Percentiles rank a stretch among this genome's conserved stretches.
These are phyloP conservation scores for Marronus borbonicus DNA, from an alignment of 2,888 invertebrate genomes.

Conservation along the genomic window DNA sequence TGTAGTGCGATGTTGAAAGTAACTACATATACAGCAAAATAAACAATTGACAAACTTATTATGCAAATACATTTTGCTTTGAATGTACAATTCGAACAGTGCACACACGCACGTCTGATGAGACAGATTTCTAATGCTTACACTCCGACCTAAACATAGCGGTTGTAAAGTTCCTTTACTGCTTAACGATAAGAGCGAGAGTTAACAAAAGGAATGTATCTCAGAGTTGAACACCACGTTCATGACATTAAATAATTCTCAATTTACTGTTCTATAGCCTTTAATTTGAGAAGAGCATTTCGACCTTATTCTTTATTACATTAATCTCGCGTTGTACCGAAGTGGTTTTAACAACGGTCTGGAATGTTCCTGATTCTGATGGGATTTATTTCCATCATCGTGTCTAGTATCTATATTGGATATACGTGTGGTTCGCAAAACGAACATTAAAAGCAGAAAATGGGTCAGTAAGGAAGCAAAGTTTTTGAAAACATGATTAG, in stretches of 20 bases:
- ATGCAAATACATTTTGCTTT: no score
- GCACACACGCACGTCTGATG: not conserved
- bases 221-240: conserved; percentile 27
- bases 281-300: conserved; percentile 4
- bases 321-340: no score
- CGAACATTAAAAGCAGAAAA: no score
- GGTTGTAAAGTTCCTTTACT: not conserved
- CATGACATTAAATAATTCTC: conserved; percentile 38
- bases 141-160: not conserved
- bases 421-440: no score
- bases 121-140: not conserved
- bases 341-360: no score
- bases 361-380: not conserved
- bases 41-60: no score
- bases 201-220: conserved; percentile 38
- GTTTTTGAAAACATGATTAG: no score
- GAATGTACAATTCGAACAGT: not conserved
- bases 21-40: not conserved
- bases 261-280: conserved; percentile 19
- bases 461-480: no score
- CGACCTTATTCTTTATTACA: not conserved
- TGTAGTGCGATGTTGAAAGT: not conserved
- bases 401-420: no score
- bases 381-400: no score
- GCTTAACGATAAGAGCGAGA: conserved; percentile 7